Conservation (phyloP, 2,113 vertebrate species). For the Fregetta grallaria region DNA sequence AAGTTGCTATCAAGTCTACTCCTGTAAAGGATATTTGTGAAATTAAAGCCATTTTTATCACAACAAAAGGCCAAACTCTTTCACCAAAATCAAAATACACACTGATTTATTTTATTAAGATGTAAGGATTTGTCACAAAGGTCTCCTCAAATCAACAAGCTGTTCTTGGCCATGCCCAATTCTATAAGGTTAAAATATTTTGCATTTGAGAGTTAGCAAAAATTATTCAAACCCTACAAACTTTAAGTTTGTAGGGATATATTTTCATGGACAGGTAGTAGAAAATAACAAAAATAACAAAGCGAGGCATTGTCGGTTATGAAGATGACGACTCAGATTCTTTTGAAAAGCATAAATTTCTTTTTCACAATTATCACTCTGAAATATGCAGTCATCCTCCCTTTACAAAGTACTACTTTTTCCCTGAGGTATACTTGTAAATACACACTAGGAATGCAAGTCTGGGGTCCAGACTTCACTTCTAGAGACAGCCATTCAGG, state of each 20-base stretch:
- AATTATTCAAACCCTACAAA: neutral
- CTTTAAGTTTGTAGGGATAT: neutral
- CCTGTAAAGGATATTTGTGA: constrained; percentile 71
- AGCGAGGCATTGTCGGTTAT: neutral
- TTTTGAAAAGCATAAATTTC: neutral
- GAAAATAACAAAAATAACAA: neutral
- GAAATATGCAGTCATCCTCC: neutral
- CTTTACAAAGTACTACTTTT: neutral
- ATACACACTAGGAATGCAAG: neutral
- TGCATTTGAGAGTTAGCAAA: neutral
- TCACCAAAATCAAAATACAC: neutral
- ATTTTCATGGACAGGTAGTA: neutral
- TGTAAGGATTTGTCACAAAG: neutral
- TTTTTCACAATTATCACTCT: neutral
- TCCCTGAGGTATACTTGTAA: neutral
- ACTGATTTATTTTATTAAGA: neutral
- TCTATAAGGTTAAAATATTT: neutral
- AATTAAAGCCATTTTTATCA: neutral
- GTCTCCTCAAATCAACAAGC: neutral
- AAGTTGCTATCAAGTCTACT: constrained; percentile 91
- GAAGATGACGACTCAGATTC: neutral
- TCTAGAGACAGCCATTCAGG: neutral
- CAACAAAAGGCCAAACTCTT: neutral
- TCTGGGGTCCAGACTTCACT: neutral
- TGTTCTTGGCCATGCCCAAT: neutral